Evolutionary conservation across 2,797 vertebrate genomes (phyloP).

Genomic region (Darevskia mixta): DNA sequence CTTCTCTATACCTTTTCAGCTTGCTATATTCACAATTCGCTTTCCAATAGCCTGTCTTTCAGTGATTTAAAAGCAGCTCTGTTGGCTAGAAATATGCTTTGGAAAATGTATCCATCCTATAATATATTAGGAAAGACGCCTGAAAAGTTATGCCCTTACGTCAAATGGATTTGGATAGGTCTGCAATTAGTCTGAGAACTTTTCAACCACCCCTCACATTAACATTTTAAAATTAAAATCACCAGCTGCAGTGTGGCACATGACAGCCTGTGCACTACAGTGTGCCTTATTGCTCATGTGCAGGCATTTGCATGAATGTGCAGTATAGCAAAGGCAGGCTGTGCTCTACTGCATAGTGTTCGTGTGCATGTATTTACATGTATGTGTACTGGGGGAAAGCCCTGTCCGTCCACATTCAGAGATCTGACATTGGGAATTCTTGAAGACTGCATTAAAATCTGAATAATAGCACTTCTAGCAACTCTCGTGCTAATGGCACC

Average conservation of each 20-base stretch:
- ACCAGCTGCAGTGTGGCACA: too few species aligned
- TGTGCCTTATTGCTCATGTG: too few species aligned
- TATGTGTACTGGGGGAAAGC: not conserved
- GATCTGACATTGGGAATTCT: not conserved
- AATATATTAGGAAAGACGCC: not conserved
- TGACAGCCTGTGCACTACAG: too few species aligned
- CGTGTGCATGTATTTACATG: not conserved
- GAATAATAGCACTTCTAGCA: not conserved
- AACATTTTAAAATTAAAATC: not conserved
- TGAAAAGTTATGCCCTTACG: not conserved
- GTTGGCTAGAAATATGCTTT: not conserved
- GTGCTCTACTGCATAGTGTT: too few species aligned
- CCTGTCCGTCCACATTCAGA: not conserved
- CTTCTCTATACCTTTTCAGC: not conserved
- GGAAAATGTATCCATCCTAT: not conserved
- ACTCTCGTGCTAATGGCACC: not conserved
- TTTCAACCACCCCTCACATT: not conserved
- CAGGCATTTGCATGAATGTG: too few species aligned
- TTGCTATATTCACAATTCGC: not conserved
- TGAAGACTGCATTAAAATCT: not conserved
- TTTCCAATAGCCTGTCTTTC: not conserved
- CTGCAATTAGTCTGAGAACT: not conserved
- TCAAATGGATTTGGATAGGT: not conserved
- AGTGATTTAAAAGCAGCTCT: not conserved
- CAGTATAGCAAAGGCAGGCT: too few species aligned